phyloP scores from a whole-genome alignment of 2,888 invertebrate species.

The Drosophila glabriapex region DNA sequence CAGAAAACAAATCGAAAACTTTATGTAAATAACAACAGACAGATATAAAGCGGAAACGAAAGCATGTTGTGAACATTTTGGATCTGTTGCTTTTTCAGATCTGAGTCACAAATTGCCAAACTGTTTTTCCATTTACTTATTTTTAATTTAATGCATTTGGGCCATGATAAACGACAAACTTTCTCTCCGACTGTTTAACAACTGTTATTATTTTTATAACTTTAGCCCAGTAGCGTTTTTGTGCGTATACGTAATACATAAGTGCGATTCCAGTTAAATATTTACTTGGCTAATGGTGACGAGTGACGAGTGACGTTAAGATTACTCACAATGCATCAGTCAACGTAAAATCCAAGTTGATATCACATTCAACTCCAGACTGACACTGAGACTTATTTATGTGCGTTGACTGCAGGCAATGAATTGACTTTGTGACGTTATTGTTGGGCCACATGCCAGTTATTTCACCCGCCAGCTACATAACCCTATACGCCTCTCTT shows the following conservation, averaged over 20 bases:
- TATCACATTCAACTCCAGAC: slow-evolving; percentile 10
- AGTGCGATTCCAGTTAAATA: slow-evolving; percentile 34
- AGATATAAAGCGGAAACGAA: slow-evolving; percentile 45
- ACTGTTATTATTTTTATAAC: slow-evolving; percentile 60
- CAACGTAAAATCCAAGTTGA: slow-evolving; percentile 26
- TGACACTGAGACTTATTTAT: slow-evolving; percentile 69
- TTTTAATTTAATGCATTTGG: slow-evolving; percentile 71
- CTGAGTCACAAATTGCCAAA: slow-evolving; percentile 32
- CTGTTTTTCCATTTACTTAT: slow-evolving; percentile 59
- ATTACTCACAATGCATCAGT: slow-evolving; percentile 47
- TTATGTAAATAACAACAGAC: slow-evolving; percentile 61
- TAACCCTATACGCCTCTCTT: neutral
- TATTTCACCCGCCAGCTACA: neutral
- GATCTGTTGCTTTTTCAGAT: slow-evolving; percentile 46
- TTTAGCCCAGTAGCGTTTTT: slow-evolving; percentile 13
- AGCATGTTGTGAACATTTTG: slow-evolving; percentile 30
- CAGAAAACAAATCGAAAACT: slow-evolving; percentile 75
- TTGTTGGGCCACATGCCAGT: slow-evolving; percentile 49
- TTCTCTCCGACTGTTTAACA: slow-evolving; percentile 47
- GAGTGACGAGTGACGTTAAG: neutral
- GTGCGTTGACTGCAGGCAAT: slow-evolving; percentile 70
- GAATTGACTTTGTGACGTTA: slow-evolving; percentile 71
- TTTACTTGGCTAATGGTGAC: slow-evolving; percentile 27
- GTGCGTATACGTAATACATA: slow-evolving; percentile 9
- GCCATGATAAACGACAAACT: slow-evolving; percentile 54